Base-by-base conservation (phyloP, 1,140 invertebrate species). In the Cryptotermes secundus region DNA sequence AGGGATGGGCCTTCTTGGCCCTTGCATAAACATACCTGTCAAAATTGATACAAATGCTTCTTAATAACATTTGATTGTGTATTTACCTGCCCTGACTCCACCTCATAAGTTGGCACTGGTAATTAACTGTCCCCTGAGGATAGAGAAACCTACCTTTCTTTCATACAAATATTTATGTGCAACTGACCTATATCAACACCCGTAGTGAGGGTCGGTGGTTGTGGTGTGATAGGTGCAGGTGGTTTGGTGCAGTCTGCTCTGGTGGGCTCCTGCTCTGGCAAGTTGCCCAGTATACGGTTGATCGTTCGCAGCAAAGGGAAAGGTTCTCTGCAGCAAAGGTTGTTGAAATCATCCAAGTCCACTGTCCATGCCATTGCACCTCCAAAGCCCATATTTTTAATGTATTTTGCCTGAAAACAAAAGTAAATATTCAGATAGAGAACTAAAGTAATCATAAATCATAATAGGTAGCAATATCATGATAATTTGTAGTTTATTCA, bases 321-420 rank as follows among this genome's bases (percentile, higher is more conserved):
- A 0, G 95, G 89, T 87, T 96, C 96, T 34, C 85, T 89, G 4
- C 89, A 89, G 87, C 96, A 97, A 0, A 91, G 90, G 89, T 97
- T 97, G 72, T 91, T 93, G 87, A 96, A 97, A 87, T 98, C 97
- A 87, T 98, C 97, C 85, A 99, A 89, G 88, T 99, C 97, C 0
- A 98, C 91, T 0, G 97, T 97, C 87, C 97, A 99, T 3, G 96
- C 94, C 85, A 96, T 95, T 2, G 94, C 93, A 16, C 97, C 97
- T 3, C 95, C 96, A 85, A 94, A 94, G 16, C 94, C 93, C 87
- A 93, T 92, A 3, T 91, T 90, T 34, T 92, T 88, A 2, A 96
- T 93, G 91, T 94, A 97, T 84, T 94, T 90, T 14, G 95, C 95
- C 91, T 95, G 88, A 12, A 79, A 22, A 19, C 22, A 49, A 49